Conservation (phyloP, 2,797 vertebrate species). For the Danio tinwini region DNA sequence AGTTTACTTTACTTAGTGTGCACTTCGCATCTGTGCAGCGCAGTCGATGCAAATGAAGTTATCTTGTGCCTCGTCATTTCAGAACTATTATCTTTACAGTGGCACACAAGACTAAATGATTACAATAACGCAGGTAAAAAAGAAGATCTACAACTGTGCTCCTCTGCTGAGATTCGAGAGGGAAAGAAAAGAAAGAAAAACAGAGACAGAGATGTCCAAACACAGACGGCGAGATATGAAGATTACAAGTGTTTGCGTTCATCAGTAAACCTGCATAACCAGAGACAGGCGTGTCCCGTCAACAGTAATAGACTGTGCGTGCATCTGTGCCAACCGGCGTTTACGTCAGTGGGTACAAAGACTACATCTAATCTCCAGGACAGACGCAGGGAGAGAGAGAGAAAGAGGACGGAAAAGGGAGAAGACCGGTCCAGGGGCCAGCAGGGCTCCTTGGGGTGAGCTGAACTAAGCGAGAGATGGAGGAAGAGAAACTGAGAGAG, state of each 20-base stretch:
- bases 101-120: conserved; percentile 23
- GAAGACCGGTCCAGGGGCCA: conserved; percentile 46
- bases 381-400: conserved; percentile 51
- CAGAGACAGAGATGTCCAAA: conserved; percentile 27
- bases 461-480: conserved; percentile 40
- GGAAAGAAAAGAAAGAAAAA: background rate
- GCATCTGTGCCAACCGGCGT: conserved; percentile 54
- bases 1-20: conserved; percentile 43
- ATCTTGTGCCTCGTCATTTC: conserved; percentile 43
- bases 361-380: conserved; percentile 63
- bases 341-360: conserved; percentile 63
- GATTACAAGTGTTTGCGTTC: conserved; percentile 55
- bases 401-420: conserved; percentile 35
- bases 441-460: conserved; percentile 51
- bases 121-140: conserved; percentile 9
- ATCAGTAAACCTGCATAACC: conserved; percentile 56
- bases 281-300: conserved; percentile 60
- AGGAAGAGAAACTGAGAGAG: conserved; percentile 47
- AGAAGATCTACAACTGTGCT: background rate
- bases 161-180: background rate
- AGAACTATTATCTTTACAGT: conserved; percentile 36
- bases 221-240: conserved; percentile 46
- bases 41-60: conserved; percentile 45
- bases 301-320: conserved; percentile 57
- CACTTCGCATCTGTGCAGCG: conserved; percentile 48